phyloP scores from a whole-genome alignment of 2,888 invertebrate species.

The Epistrophe eligans region DNA sequence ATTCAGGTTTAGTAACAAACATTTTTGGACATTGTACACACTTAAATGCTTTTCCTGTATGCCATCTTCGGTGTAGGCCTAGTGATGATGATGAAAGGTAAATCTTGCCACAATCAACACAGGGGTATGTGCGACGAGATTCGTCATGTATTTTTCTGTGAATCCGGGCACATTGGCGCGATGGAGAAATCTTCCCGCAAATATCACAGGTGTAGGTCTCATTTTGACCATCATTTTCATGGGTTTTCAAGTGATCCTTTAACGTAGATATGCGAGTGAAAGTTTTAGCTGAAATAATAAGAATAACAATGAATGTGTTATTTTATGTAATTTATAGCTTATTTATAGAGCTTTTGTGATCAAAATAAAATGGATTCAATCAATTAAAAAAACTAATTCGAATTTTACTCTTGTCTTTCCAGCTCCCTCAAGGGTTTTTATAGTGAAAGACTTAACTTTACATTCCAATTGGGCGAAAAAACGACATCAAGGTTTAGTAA shows the following conservation, averaged over 20 bases:
- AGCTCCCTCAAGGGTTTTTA: no score
- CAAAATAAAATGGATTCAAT: no score
- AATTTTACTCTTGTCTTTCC: no score
- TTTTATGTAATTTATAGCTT: background rate
- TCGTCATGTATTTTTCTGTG: constrained; percentile 17
- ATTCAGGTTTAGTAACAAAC: constrained; percentile 40
- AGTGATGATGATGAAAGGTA: constrained; percentile 1
- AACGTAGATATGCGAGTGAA: background rate
- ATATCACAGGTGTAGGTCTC: background rate
- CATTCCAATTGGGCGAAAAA: no score
- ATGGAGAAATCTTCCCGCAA: constrained; percentile 5
- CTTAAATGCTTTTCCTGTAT: constrained; percentile 1
- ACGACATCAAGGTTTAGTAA: no score
- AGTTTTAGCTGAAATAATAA: constrained; percentile 20
- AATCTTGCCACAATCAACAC: constrained; percentile 1
- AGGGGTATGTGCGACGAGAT: background rate
- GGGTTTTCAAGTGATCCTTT: background rate
- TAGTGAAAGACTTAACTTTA: no score
- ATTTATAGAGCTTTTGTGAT: no score
- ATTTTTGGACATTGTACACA: constrained; percentile 33
- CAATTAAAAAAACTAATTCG: no score
- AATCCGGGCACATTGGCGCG: background rate
- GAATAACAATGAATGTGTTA: background rate
- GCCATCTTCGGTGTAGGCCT: constrained; percentile 1
- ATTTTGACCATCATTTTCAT: background rate